Evolutionary conservation across 2,113 vertebrate genomes (phyloP), one percentile per base, ranked within the genome.

Genomic region (Machaerirhynchus nigripectus): DNA sequence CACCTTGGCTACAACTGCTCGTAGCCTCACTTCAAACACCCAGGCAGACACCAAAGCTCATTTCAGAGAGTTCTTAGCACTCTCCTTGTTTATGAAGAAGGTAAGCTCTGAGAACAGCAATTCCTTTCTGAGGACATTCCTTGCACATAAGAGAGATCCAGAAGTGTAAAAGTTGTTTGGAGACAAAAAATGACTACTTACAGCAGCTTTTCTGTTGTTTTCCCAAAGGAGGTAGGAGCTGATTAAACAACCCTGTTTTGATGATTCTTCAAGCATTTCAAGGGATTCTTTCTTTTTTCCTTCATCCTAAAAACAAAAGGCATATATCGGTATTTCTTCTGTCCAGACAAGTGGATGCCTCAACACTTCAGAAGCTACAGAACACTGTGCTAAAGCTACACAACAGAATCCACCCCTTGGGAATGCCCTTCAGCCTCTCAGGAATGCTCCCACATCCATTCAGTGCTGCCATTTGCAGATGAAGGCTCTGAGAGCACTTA

Each of bases 151-250:
- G 12, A 86, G 47, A 80, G 15, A 18, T 28, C 7, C 39, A 70
- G 15, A 83, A 63, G 17, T 13, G 7, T 46, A 64, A 67, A 52
- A 50, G 23, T 28, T 35, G 21, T 24, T 75, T 68, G 35, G 42
- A 82, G 39, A 85, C 30, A 60, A 64, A 80, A 37, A 44, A 15
- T 37, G 2, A 17, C 8, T 46, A 98, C 99, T 99, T 94, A 99
- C 99, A 52, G 99, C 98, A 49, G 93, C 90, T 93, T 92, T 98
- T 40, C 98, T 97, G 81, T 98, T 98, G 42, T 98, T 98, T 96
- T 99, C 98, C 99, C 99, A 99, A 70, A 99, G 96, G 92, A 99
- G 97, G 96, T 99, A 99, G 2, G 99, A 98, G 96, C 99, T 99
- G 94, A 98, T 98, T 82, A 99, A 95, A 90, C 98, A 99, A 40